Conservation (phyloP, 2,113 vertebrate species). For the Channa maculata region DNA sequence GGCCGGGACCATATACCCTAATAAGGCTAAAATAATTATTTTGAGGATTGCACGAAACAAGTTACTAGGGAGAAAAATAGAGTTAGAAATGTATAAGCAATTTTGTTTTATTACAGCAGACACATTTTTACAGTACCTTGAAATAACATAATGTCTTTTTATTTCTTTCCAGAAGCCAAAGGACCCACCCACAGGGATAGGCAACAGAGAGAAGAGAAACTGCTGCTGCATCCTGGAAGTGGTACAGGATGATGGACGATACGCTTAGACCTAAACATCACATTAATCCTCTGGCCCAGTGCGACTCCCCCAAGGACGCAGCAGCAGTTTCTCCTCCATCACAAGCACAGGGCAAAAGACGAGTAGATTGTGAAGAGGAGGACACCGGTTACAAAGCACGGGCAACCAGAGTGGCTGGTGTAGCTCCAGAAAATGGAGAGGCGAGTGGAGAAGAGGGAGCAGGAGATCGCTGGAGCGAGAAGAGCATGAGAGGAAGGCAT, state of each 20-base stretch:
- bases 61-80: not conserved
- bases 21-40: too few relatives aligned
- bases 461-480: constrained; percentile 65
- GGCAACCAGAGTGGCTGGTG: constrained; percentile 55
- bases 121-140: constrained; percentile 17
- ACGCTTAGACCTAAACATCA: constrained; percentile 77
- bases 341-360: constrained; percentile 55
- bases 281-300: constrained; percentile 77
- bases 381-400: constrained; percentile 51
- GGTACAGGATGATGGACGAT: constrained; percentile 79
- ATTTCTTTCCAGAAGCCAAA: constrained; percentile 47
- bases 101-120: constrained; percentile 3
- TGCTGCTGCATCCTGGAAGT: constrained; percentile 62
- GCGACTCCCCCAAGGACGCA: constrained; percentile 74
- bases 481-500: constrained; percentile 63
- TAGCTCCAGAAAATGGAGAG: constrained; percentile 68
- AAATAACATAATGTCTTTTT: constrained; percentile 45
- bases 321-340: constrained; percentile 65
- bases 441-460: constrained; percentile 47
- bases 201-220: constrained; percentile 61
- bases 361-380: constrained; percentile 63
- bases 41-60: not conserved
- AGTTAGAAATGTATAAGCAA: not conserved
- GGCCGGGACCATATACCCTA: too few relatives aligned
- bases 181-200: constrained; percentile 59